A percentile compares a stretch with the other conserved stretches of the same genome.
phyloP scores from a whole-genome alignment of 2,797 vertebrate species.

The Lacerta agilis region DNA sequence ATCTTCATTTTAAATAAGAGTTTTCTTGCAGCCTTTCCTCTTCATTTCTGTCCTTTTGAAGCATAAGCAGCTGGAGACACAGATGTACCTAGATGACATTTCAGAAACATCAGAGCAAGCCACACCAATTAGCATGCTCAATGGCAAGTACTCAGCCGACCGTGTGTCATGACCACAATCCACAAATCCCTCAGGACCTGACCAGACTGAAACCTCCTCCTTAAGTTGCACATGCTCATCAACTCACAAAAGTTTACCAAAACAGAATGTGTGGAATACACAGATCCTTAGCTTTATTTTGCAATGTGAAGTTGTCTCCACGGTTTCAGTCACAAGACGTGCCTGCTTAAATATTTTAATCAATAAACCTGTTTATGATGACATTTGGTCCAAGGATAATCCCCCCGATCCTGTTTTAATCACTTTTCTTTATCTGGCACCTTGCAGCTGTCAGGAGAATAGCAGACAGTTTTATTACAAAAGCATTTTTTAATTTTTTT shows the following conservation, averaged over 20 bases:
- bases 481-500: not conserved
- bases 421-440: conserved; percentile 24
- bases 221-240: not conserved
- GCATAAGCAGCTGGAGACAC: not conserved
- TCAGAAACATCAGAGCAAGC: not conserved
- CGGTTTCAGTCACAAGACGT: not conserved
- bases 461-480: not conserved
- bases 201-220: not conserved
- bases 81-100: not conserved
- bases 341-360: not conserved
- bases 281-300: not conserved
- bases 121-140: not conserved
- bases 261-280: not conserved
- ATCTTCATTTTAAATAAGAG: not conserved
- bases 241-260: not conserved
- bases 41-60: not conserved
- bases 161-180: not conserved
- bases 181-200: not conserved
- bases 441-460: conserved; percentile 45
- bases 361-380: not conserved
- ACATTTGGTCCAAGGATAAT: conserved; percentile 45
- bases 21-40: not conserved
- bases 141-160: not conserved
- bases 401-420: conserved; percentile 30
- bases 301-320: not conserved